Conservation (phyloP, 2,888 invertebrate species). For the Eupithecia subfuscata region DNA sequence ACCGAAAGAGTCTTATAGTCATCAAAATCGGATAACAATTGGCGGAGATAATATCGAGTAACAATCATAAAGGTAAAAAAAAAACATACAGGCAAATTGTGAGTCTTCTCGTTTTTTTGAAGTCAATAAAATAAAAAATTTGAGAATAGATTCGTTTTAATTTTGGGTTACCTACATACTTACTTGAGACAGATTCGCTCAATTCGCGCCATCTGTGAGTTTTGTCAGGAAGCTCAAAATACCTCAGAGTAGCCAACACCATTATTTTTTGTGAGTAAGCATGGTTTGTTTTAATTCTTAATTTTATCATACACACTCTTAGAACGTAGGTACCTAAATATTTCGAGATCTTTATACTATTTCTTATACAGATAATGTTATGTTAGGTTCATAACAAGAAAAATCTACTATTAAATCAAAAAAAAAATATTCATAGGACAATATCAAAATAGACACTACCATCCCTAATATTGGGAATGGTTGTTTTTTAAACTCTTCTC, state of each 20-base stretch:
- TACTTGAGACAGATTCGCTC: neutral
- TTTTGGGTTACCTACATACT: neutral
- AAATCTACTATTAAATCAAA: neutral
- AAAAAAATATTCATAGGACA: neutral
- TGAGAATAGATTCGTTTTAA: neutral
- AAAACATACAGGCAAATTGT: too few species aligned
- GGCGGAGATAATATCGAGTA: neutral
- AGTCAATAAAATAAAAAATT: neutral
- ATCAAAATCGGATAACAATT: neutral
- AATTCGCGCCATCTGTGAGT: conserved; percentile 26
- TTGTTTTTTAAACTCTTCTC: neutral
- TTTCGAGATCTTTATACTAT: neutral
- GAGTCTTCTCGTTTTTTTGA: neutral
- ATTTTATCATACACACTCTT: neutral
- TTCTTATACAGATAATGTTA: neutral
- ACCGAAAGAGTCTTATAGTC: neutral
- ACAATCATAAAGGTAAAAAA: neutral
- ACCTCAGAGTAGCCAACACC: neutral
- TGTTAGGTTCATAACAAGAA: neutral
- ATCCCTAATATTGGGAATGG: neutral
- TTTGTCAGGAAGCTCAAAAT: neutral
- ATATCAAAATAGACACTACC: too few species aligned
- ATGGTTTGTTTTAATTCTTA: neutral
- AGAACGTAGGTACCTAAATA: neutral
- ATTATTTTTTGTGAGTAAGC: neutral